These are phyloP conservation scores for Crematogaster levior DNA, from an alignment of 2,888 invertebrate species.

Conservation along the genomic window DNA sequence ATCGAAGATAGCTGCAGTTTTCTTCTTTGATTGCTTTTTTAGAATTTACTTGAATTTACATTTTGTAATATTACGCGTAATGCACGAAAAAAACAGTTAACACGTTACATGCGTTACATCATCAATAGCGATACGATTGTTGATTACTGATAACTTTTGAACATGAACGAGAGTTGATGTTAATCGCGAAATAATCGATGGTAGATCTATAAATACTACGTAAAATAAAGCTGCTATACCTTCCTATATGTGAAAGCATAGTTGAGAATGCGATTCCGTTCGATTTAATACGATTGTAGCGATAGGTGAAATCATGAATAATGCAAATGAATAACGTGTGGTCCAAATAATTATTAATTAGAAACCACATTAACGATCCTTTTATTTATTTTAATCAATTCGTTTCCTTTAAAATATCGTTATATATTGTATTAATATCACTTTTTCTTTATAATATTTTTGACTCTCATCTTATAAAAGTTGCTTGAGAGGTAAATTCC, in stretches of 20 bases:
- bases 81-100: background rate
- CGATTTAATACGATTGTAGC: background rate
- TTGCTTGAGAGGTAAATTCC: background rate
- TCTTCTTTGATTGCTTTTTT: background rate
- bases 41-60: constrained; percentile 1
- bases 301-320: constrained; percentile 18
- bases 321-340: background rate
- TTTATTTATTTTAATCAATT: background rate
- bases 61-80: background rate
- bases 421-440: no score
- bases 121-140: background rate
- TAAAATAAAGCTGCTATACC: constrained; percentile 4
- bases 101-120: background rate
- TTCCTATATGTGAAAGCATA: constrained; percentile 28
- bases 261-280: background rate
- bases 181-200: background rate
- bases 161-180: background rate
- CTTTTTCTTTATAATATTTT: background rate
- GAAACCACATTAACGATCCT: background rate
- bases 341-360: constrained; percentile 9
- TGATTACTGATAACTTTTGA: constrained; percentile 22
- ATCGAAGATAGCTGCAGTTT: background rate
- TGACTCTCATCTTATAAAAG: background rate
- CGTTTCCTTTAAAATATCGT: background rate
- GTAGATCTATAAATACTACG: background rate